Evolutionary conservation across 2,888 invertebrate species (phyloP).

Genomic region (Pandemis cinnamomeana): DNA sequence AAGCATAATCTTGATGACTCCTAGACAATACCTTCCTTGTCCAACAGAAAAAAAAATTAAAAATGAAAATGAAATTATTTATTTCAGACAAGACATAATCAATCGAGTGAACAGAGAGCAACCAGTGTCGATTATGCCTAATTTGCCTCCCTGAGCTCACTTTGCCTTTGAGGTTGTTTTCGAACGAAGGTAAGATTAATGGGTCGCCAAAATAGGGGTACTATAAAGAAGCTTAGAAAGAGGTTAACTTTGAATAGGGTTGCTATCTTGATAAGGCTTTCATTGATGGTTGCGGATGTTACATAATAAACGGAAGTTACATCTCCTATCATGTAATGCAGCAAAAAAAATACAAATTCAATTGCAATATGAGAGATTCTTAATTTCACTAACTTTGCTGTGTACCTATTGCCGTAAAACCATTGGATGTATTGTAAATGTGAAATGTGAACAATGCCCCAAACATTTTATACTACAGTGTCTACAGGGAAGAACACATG

Average conservation of each 20-base stretch:
- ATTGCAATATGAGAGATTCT: not conserved
- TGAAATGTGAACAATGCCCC: not conserved
- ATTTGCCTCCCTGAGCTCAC: not conserved
- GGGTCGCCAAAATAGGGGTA: not conserved
- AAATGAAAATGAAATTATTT: too few species aligned
- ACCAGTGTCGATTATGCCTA: not conserved
- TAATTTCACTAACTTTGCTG: not conserved
- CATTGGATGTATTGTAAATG: not conserved
- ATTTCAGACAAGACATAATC: too few species aligned
- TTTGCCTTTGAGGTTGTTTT: not conserved
- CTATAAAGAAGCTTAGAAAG: not conserved
- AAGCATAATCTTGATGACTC: slow-evolving; percentile 1
- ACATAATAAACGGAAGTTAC: too few species aligned
- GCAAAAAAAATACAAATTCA: not conserved
- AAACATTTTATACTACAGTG: not conserved
- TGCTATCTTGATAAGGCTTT: not conserved
- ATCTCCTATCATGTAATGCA: not conserved
- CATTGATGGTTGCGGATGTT: not conserved
- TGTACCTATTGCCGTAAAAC: not conserved
- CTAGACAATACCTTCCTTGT: not conserved
- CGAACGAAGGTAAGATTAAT: not conserved
- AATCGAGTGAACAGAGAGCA: too few species aligned
- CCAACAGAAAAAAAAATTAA: too few species aligned
- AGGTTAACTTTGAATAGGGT: not conserved
- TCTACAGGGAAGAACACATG: not conserved